These are phyloP conservation scores for Hoplostethus mediterraneus DNA, from an alignment of 2,797 vertebrate species.

Conservation along the genomic window DNA sequence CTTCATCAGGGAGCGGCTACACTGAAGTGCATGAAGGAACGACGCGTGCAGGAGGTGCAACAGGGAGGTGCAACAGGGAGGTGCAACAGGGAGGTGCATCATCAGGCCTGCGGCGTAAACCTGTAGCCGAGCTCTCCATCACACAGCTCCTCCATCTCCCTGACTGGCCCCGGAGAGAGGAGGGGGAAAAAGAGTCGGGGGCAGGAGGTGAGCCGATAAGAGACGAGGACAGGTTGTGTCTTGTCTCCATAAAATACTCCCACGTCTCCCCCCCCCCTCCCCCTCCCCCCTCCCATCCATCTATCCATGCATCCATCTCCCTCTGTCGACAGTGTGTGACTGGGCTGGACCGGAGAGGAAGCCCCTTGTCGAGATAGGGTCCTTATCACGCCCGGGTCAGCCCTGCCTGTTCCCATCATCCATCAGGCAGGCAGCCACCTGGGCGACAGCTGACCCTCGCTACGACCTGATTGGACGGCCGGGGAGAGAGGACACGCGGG, in stretches of 20 bases:
- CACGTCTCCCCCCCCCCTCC: slow-evolving; percentile 62
- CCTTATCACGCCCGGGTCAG: slow-evolving; percentile 75
- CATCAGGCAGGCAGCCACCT: slow-evolving; percentile 79
- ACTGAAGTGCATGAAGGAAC: too few species aligned
- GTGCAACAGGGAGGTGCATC: too few species aligned
- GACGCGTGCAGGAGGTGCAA: too few species aligned
- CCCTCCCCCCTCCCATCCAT: slow-evolving; percentile 37
- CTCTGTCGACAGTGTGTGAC: slow-evolving; percentile 75
- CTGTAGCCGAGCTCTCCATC: not conserved
- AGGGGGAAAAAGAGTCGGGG: slow-evolving; percentile 36
- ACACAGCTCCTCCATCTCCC: not conserved
- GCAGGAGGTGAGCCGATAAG: slow-evolving; percentile 74
- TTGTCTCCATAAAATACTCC: slow-evolving; percentile 69
- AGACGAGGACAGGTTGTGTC: slow-evolving; percentile 64
- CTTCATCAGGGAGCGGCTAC: too few species aligned
- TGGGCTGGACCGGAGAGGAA: slow-evolving; percentile 78
- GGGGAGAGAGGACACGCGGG: slow-evolving; percentile 41
- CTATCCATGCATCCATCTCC: slow-evolving; percentile 73
- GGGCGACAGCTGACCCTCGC: slow-evolving; percentile 75
- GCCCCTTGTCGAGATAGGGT: slow-evolving; percentile 82
- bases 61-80: too few species aligned
- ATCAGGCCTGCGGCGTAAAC: too few species aligned
- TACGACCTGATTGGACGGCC: slow-evolving; percentile 56
- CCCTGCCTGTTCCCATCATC: slow-evolving; percentile 77
- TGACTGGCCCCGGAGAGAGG: slow-evolving; percentile 22